A percentile compares a stretch with the other conserved stretches of the same genome.
Evolutionary conservation across 2,797 vertebrate species (phyloP).

Genomic region (Loris lydekkerianus): DNA sequence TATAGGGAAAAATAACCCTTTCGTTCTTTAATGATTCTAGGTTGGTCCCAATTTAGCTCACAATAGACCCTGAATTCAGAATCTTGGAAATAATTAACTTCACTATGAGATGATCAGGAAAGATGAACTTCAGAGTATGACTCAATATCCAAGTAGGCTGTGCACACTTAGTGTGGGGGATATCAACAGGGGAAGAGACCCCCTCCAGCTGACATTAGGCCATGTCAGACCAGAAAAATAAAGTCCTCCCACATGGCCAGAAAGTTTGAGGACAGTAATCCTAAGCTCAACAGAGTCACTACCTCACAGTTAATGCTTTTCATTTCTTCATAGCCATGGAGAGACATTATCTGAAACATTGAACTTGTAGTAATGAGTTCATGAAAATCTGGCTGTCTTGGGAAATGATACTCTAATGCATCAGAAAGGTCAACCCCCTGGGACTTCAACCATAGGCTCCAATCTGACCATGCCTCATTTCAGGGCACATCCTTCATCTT

Average conservation of each 20-base stretch:
- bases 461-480: not conserved
- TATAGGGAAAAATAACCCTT: not conserved
- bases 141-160: not conserved
- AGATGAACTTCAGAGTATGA: not conserved
- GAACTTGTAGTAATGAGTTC: conserved; percentile 36
- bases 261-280: not conserved
- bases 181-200: not conserved
- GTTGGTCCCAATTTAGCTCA: not conserved
- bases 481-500: not conserved
- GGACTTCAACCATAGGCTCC: not conserved
- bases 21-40: not conserved
- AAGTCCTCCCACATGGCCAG: not conserved
- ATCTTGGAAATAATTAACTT: conserved; percentile 25
- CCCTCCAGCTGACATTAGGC: not conserved
- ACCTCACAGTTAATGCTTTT: not conserved
- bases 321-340: not conserved
- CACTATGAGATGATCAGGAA: not conserved
- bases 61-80: conserved; percentile 23
- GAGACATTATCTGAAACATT: not conserved
- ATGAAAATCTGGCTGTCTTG: not conserved
- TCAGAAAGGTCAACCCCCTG: not conserved
- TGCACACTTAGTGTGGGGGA: too few species aligned
- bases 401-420: not conserved
- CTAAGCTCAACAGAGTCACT: not conserved
- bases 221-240: not conserved